Evolutionary conservation across 2,113 vertebrate species (phyloP).

Genomic region (Corydoras sp.): DNA sequence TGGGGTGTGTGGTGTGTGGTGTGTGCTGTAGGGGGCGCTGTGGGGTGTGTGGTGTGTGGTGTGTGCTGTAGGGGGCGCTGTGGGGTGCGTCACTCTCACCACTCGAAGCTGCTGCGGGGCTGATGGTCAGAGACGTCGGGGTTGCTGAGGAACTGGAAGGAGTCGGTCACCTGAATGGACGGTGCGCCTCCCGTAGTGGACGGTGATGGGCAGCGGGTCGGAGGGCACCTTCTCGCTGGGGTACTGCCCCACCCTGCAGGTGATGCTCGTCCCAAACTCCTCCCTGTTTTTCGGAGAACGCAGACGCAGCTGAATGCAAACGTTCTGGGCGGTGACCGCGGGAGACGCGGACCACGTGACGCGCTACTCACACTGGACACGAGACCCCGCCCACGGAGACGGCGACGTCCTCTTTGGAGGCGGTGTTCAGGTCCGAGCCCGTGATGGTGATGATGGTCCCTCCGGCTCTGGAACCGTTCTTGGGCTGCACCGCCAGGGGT

Average conservation of each 20-base stretch:
- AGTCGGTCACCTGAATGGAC: constrained; percentile 28
- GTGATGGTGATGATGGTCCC: constrained; percentile 82
- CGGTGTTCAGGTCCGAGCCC: constrained; percentile 73
- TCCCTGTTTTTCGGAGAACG: constrained; percentile 56
- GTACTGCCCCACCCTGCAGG: constrained; percentile 76
- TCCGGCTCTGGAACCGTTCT: constrained; percentile 76
- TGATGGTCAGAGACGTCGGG: constrained; percentile 71
- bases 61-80: no score
- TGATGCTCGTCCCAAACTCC: constrained; percentile 68
- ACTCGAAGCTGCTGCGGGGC: constrained; percentile 79
- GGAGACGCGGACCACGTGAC: no score
- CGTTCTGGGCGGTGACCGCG: no score
- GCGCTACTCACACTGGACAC: constrained; percentile 75
- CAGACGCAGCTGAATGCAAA: background rate
- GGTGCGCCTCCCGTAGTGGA: constrained; percentile 66
- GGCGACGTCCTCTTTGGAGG: constrained; percentile 75
- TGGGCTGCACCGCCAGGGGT: constrained; percentile 65
- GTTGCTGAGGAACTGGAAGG: constrained; percentile 75
- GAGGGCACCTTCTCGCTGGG: constrained; percentile 53
- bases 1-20: no score
- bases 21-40: no score
- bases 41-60: no score
- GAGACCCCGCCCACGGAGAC: constrained; percentile 68
- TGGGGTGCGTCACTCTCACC: constrained; percentile 71
- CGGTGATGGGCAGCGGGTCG: constrained; percentile 48